A percentile compares a stretch with the other conserved stretches of the same genome.
Evolutionary conservation across 2,888 invertebrate genomes (phyloP).

Genomic region (Thymelicus lineola): DNA sequence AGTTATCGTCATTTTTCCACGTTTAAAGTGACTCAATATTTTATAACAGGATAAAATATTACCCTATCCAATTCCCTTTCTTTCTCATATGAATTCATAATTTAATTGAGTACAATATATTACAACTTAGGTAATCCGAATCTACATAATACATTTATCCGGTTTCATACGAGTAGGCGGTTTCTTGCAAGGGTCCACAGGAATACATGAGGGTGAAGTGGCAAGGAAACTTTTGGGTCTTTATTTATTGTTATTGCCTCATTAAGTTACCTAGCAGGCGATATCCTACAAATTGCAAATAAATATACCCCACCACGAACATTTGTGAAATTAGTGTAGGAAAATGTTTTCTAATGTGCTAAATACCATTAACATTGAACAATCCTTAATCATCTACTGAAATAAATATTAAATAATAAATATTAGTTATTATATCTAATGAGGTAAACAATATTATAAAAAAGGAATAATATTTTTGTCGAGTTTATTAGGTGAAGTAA

Average conservation of each 20-base stretch:
- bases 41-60: conserved; percentile 26
- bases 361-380: background rate
- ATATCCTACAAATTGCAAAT: conserved; percentile 84
- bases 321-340: conserved; percentile 69
- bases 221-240: conserved; percentile 83
- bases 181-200: conserved; percentile 74
- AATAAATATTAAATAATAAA: too few species aligned
- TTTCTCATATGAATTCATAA: conserved; percentile 37
- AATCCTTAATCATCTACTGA: too few species aligned
- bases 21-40: conserved; percentile 27
- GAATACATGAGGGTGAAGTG: conserved; percentile 67
- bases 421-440: too few species aligned
- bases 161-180: conserved; percentile 73
- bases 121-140: conserved; percentile 41
- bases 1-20: conserved; percentile 18
- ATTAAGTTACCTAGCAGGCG: conserved; percentile 82
- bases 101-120: conserved; percentile 38
- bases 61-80: conserved; percentile 35
- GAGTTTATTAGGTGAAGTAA: too few species aligned
- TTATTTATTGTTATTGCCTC: conserved; percentile 85
- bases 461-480: too few species aligned
- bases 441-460: too few species aligned
- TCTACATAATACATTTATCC: conserved; percentile 61
- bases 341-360: conserved; percentile 52
- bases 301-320: conserved; percentile 75